Percentiles rank a stretch among this genome's conserved stretches.
These are phyloP conservation scores for Chaetura pelagica DNA, from an alignment of 2,113 vertebrate species.

Conservation along the genomic window DNA sequence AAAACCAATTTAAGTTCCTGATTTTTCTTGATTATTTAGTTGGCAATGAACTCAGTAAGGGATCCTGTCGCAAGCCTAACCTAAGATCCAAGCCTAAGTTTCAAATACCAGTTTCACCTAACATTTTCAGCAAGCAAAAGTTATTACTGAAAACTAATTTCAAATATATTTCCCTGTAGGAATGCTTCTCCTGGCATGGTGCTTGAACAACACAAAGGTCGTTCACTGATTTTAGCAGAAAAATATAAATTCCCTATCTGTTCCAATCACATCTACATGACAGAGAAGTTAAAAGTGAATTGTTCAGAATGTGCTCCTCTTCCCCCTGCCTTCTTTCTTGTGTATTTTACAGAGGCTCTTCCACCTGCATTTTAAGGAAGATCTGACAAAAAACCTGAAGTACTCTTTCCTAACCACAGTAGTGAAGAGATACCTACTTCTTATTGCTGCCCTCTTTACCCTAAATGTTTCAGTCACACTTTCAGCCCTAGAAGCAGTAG, in stretches of 20 bases:
- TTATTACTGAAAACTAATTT: background rate
- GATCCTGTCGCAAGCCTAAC: background rate
- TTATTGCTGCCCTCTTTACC: background rate
- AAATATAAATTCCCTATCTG: background rate
- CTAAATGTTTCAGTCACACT: background rate
- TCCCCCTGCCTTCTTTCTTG: background rate
- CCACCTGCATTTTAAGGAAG: background rate
- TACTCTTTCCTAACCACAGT: background rate
- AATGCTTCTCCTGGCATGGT: background rate
- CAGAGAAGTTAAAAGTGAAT: background rate
- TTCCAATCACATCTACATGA: background rate
- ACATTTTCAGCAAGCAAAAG: background rate
- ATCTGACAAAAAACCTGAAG: background rate
- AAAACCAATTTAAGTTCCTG: background rate
- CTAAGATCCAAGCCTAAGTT: background rate
- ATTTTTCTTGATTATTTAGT: background rate
- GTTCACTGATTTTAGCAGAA: background rate
- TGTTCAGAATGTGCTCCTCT: background rate
- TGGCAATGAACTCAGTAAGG: background rate
- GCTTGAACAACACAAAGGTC: background rate
- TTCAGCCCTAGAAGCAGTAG: background rate
- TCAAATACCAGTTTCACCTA: background rate
- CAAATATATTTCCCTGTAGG: background rate
- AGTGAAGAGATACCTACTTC: rapidly evolving
- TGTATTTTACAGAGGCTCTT: background rate